phyloP scores from a whole-genome alignment of 64 coral and sea anemone species.

The Pocillopora verrucosa region DNA sequence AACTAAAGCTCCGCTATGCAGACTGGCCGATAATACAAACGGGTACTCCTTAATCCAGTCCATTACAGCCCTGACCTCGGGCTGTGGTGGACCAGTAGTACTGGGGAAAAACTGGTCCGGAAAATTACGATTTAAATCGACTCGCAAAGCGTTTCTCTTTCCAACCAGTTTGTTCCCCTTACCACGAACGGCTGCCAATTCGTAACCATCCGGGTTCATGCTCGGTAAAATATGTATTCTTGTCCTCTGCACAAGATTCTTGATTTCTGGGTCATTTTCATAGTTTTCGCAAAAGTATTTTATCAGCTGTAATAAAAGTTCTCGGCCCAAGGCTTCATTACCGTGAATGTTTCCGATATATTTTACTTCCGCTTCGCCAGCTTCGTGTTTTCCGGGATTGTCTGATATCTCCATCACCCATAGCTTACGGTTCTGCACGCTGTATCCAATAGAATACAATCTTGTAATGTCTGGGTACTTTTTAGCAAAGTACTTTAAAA shows the following conservation, averaged over 20 bases:
- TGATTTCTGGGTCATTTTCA: slow-evolving; percentile 56
- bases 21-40: slow-evolving; percentile 91
- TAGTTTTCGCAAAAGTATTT: slow-evolving; percentile 91
- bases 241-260: slow-evolving; percentile 70
- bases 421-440: slow-evolving; percentile 94
- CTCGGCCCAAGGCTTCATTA: slow-evolving; percentile 81
- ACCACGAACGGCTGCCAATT: slow-evolving; percentile 66
- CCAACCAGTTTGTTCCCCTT: slow-evolving; percentile 59
- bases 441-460: slow-evolving; percentile 93
- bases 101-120: slow-evolving; percentile 98
- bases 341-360: slow-evolving; percentile 89
- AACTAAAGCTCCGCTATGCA: slow-evolving; percentile 87
- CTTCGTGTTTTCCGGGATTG: slow-evolving; percentile 75
- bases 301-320: slow-evolving; percentile 80
- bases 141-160: slow-evolving; percentile 82
- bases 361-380: slow-evolving; percentile 91
- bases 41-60: slow-evolving; percentile 87
- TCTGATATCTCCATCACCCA: slow-evolving; percentile 93
- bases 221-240: slow-evolving; percentile 91
- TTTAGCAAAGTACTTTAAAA: slow-evolving; percentile 85
- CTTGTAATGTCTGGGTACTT: slow-evolving; percentile 79
- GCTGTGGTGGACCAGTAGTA: slow-evolving; percentile 79
- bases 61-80: slow-evolving; percentile 79
- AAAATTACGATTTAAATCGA: slow-evolving; percentile 98
- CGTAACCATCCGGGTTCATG: slow-evolving; percentile 96